Conservation (phyloP, 2,113 vertebrate species). For the Neolamprologus longior region DNA sequence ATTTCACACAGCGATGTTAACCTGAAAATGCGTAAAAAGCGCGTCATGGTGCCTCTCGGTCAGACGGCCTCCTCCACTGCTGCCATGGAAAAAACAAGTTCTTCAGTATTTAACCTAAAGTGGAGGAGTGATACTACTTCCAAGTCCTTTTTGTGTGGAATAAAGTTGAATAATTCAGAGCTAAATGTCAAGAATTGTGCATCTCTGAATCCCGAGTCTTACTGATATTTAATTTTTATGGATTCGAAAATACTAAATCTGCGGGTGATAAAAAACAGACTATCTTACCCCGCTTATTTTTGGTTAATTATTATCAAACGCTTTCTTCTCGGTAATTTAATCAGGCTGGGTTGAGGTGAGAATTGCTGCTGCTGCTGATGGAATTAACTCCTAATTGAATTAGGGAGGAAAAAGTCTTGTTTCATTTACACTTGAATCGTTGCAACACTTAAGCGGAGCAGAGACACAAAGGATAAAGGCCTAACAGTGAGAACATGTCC, state of each 20-base stretch:
- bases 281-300: background rate
- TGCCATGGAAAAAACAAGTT: slow-evolving; percentile 2
- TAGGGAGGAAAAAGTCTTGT: background rate
- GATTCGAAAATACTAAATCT: background rate
- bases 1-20: slow-evolving; percentile 63
- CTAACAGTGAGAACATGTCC: background rate
- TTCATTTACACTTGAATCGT: slow-evolving; percentile 22
- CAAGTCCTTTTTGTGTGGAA: background rate
- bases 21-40: slow-evolving; percentile 67
- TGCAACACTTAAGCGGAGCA: background rate
- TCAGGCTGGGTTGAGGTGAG: slow-evolving; percentile 40
- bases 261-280: background rate
- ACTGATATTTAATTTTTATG: background rate
- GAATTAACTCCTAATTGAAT: slow-evolving; percentile 53
- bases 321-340: slow-evolving; percentile 47
- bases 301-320: slow-evolving; percentile 46
- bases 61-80: slow-evolving; percentile 23
- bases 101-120: background rate
- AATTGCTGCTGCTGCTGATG: slow-evolving; percentile 34
- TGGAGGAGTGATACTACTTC: background rate
- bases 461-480: background rate
- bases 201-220: background rate
- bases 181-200: background rate
- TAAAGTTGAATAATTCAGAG: background rate
- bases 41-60: slow-evolving; percentile 53